These are phyloP conservation scores for Reticulitermes speratus DNA, from an alignment of 1,140 invertebrate genomes.

Conservation along the genomic window DNA sequence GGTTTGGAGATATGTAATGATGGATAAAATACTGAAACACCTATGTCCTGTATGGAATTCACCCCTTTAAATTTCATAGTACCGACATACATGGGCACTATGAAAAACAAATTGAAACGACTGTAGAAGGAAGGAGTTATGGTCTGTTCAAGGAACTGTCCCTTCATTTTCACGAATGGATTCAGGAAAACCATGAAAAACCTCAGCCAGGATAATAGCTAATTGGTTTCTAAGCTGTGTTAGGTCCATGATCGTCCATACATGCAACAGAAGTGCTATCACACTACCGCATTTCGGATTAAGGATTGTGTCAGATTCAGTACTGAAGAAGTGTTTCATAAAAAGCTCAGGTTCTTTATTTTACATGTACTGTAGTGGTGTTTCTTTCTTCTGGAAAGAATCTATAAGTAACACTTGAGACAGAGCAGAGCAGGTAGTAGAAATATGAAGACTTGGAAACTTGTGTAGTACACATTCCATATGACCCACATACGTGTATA, in stretches of 20 bases:
- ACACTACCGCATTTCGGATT: not conserved
- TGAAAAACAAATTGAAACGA: not conserved
- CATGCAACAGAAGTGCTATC: too few relatives aligned
- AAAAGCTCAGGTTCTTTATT: not conserved
- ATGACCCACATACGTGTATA: conserved; percentile 1
- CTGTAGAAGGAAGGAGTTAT: not conserved
- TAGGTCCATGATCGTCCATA: too few relatives aligned
- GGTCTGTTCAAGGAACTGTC: too few relatives aligned
- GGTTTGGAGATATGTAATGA: too few relatives aligned
- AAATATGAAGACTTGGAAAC: not conserved
- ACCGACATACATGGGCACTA: too few relatives aligned
- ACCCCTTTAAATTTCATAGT: too few relatives aligned
- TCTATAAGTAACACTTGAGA: conserved; percentile 16
- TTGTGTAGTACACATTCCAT: not conserved
- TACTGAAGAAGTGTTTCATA: not conserved
- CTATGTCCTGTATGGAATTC: too few relatives aligned
- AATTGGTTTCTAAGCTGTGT: too few relatives aligned
- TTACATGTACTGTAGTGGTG: conserved; percentile 13
- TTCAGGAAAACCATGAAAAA: too few relatives aligned
- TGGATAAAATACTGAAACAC: too few relatives aligned
- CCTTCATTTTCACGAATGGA: too few relatives aligned
- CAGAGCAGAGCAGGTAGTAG: conserved; percentile 1
- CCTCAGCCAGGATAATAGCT: too few relatives aligned
- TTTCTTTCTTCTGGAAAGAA: conserved; percentile 1
- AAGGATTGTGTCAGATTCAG: not conserved